Percentiles rank a stretch among this genome's conserved stretches.
These are phyloP conservation scores for Argyra leucocephala DNA, from an alignment of 2,888 invertebrate species.

Conservation along the genomic window DNA sequence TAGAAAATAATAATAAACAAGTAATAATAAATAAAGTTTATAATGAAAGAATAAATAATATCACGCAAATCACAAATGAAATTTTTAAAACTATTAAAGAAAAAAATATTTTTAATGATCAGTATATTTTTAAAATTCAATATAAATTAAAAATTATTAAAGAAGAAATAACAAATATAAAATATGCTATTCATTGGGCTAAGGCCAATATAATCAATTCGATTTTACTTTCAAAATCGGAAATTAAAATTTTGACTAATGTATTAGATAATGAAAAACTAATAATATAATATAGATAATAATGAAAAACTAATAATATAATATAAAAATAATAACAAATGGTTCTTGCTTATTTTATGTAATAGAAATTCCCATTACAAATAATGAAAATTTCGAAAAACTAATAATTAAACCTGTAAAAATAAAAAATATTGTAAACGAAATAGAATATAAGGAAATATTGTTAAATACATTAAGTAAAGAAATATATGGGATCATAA, in stretches of 20 bases:
- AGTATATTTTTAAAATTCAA: constrained; percentile 17
- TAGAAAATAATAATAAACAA: no score
- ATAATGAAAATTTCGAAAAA: neutral
- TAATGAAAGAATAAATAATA: no score
- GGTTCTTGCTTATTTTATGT: neutral
- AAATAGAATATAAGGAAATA: neutral
- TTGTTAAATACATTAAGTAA: no score
- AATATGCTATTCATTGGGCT: constrained; percentile 22
- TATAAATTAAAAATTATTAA: constrained; percentile 21
- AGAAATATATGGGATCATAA: neutral
- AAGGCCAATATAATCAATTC: constrained; percentile 22
- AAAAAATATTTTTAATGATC: constrained; percentile 14
- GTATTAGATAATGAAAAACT: constrained; percentile 22
- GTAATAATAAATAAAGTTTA: no score
- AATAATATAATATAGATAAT: neutral
- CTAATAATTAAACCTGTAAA: neutral
- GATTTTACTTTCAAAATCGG: constrained; percentile 21
- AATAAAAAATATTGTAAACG: neutral
- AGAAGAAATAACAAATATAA: constrained; percentile 21
- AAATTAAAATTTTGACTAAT: constrained; percentile 21
- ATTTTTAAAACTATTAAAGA: constrained; percentile 17
- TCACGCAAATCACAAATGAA: constrained; percentile 17
- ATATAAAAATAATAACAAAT: neutral
- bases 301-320: neutral
- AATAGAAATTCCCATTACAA: neutral